These are phyloP conservation scores for Campoplex capitator DNA, from an alignment of 2,888 invertebrate species.

Conservation along the genomic window DNA sequence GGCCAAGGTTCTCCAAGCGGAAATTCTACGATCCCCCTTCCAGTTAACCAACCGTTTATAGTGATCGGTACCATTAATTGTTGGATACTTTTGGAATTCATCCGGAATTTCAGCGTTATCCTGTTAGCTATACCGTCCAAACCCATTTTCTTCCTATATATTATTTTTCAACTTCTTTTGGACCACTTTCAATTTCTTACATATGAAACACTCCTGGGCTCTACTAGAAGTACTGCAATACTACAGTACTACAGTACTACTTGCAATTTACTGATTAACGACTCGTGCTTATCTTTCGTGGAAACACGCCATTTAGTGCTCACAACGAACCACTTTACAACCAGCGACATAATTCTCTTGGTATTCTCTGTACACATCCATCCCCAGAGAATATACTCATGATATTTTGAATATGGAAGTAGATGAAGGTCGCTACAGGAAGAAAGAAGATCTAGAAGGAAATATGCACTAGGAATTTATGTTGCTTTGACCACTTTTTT, in stretches of 20 bases:
- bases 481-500: no score
- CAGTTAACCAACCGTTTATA: slow-evolving; percentile 65
- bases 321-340: neutral
- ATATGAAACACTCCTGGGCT: neutral
- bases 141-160: neutral
- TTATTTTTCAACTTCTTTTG: neutral
- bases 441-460: neutral
- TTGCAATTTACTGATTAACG: neutral
- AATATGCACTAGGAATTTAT: neutral
- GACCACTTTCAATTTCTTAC: neutral
- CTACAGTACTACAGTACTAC: neutral
- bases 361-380: neutral
- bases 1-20: slow-evolving; percentile 67
- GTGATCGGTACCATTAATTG: slow-evolving; percentile 51
- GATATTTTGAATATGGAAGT: neutral
- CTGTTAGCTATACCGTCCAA: neutral
- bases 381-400: neutral
- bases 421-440: neutral
- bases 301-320: neutral
- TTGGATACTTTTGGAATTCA: slow-evolving; percentile 33
- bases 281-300: neutral
- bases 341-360: neutral
- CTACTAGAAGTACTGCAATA: neutral
- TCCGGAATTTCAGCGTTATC: neutral
- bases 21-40: slow-evolving; percentile 69